Evolutionary conservation across 2,113 vertebrate species (phyloP).

Genomic region (Polypterus bichir): DNA sequence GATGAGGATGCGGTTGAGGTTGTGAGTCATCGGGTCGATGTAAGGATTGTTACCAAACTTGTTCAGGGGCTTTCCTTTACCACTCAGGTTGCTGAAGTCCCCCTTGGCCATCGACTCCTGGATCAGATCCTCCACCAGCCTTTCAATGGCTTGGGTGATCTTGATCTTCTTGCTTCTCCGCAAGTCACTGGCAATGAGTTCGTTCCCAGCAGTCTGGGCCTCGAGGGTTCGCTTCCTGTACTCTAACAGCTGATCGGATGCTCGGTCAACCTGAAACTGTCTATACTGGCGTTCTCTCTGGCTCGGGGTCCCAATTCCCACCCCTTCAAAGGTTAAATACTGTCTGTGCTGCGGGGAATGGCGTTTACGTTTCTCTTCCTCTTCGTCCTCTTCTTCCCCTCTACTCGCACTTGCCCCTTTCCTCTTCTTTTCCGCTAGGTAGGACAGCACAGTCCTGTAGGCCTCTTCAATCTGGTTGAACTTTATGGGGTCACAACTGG

Average conservation of each 20-base stretch:
- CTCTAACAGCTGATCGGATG: conserved; percentile 68
- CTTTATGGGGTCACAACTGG: conserved; percentile 46
- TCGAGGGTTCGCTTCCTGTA: conserved; percentile 66
- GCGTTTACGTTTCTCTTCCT: conserved; percentile 48
- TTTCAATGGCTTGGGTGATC: conserved; percentile 83
- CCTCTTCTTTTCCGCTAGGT: conserved; percentile 34
- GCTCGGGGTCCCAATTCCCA: conserved; percentile 77
- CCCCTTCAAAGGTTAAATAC: conserved; percentile 82
- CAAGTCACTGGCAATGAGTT: conserved; percentile 54
- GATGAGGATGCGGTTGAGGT: conserved; percentile 87
- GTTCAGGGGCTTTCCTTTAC: conserved; percentile 75
- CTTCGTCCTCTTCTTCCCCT: conserved; percentile 36
- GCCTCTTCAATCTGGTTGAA: conserved; percentile 75
- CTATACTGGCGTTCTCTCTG: conserved; percentile 80
- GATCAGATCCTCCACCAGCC: conserved; percentile 90
- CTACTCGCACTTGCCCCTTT: conserved; percentile 6
- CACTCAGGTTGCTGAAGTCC: conserved; percentile 81
- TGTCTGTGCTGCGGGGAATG: conserved; percentile 71
- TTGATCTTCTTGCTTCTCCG: conserved; percentile 66
- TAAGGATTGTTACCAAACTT: conserved; percentile 80
- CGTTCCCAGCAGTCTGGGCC: conserved; percentile 38
- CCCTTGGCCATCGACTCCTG: conserved; percentile 92
- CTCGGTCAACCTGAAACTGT: conserved; percentile 73
- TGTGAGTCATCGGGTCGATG: conserved; percentile 92
- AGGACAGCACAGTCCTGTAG: conserved; percentile 60